phyloP scores from a whole-genome alignment of 2,797 vertebrate genomes.

The Austrolebias charrua region DNA sequence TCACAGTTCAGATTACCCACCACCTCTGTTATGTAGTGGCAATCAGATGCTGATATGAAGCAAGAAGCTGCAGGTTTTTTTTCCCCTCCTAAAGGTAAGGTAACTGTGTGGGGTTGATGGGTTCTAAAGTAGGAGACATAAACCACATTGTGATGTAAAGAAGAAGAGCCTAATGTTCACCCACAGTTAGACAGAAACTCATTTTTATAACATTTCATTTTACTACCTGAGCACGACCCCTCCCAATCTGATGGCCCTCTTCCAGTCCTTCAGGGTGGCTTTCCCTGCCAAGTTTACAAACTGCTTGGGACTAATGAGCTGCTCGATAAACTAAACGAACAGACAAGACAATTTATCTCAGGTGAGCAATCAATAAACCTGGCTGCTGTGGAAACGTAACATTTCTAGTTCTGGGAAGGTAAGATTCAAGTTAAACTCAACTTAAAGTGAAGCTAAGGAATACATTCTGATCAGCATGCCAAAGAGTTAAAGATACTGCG shows the following conservation, averaged over 20 bases:
- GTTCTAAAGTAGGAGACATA: slow-evolving; percentile 22
- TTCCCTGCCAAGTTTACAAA: slow-evolving; percentile 94
- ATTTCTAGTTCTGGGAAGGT: neutral
- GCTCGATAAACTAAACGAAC: slow-evolving; percentile 87
- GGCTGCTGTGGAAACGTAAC: neutral
- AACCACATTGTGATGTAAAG: neutral
- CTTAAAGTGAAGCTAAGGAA: no score
- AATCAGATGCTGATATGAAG: slow-evolving; percentile 18
- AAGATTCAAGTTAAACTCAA: no score
- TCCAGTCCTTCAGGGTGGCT: slow-evolving; percentile 95
- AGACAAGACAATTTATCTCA: slow-evolving; percentile 12
- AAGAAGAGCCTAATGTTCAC: slow-evolving; percentile 4
- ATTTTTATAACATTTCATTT: neutral
- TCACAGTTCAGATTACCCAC: slow-evolving; percentile 47
- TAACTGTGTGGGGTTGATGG: no score
- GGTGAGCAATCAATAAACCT: neutral
- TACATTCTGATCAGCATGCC: no score
- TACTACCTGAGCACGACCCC: slow-evolving; percentile 93
- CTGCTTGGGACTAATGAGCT: slow-evolving; percentile 94
- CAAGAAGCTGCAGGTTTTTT: no score
- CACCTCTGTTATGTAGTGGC: slow-evolving; percentile 57
- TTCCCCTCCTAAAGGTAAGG: no score
- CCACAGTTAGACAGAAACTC: slow-evolving; percentile 10
- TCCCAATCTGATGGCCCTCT: slow-evolving; percentile 91
- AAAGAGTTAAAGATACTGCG: no score